Evolutionary conservation across 2,797 vertebrate species (phyloP), one percentile per base, ranked within the genome.

Genomic region (Oceanodroma leucorhoa): DNA sequence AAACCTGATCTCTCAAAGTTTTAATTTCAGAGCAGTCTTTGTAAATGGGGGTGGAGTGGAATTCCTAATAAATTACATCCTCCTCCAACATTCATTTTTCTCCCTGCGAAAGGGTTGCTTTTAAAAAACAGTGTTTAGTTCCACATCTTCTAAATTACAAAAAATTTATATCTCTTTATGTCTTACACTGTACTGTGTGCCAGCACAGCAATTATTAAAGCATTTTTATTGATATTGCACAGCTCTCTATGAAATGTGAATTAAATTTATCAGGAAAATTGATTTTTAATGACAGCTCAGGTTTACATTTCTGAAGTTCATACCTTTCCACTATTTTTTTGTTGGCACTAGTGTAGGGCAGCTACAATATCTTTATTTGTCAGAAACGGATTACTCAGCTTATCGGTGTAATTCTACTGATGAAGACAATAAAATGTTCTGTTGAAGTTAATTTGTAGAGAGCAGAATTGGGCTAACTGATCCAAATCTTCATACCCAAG

Each of bases 221-320:
- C 93, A 93, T 97, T 95, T 95, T 94, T 97, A 97, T 96, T 97
- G 97, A 94, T 95, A 94, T 93, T 97, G 89, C 94, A 91, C 79
- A 85, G 54, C 53, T 85, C 79, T 92, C 91, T 95, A 61, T 92
- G 95, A 94, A 95, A 94, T 92, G 88, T 94, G 96, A 96, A 95
- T 96, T 96, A 97, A 96, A 97, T 97, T 97, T 95, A 95, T 97
- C 96, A 95, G 54, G 76, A 95, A 97, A 96, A 97, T 97, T 97
- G 97, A 97, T 97, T 97, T 98, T 97, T 97, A 96, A 96, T 97
- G 90, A 94, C 93, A 97, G 91, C 79, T 94, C 87, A 92, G 91
- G 96, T 97, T 97, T 97, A 96, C 94, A 81, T 97, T 97, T 96
- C 96, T 90, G 79, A 94, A 87, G 9, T 97, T 97, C 94, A 72